phyloP scores from a whole-genome alignment of 2,797 vertebrate species.

The Gastrophryne carolinensis region DNA sequence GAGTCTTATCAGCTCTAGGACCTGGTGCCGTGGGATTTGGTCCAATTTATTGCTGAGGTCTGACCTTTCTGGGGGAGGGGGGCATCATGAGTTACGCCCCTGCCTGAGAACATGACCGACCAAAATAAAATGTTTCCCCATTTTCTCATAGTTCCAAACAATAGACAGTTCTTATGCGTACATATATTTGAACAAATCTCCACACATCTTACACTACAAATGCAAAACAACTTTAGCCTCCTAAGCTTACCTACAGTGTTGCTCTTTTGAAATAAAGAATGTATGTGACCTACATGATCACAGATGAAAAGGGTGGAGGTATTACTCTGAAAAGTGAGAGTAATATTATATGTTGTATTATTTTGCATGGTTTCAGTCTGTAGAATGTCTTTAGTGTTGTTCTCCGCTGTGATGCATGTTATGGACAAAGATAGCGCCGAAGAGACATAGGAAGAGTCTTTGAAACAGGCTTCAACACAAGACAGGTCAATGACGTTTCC shows the following conservation, averaged over 20 bases:
- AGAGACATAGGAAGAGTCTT: not conserved
- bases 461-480: constrained; percentile 1
- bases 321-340: not conserved
- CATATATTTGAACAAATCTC: too few relatives aligned
- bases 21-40: too few relatives aligned
- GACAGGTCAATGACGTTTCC: constrained; percentile 2
- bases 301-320: not conserved
- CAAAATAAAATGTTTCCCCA: too few relatives aligned
- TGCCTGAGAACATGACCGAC: too few relatives aligned
- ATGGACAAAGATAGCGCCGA: not conserved
- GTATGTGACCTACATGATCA: not conserved
- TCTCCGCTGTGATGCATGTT: not conserved
- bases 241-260: not conserved
- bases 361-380: constrained; percentile 2
- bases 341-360: not conserved
- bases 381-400: not conserved
- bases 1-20: too few relatives aligned
- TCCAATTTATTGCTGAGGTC: too few relatives aligned
- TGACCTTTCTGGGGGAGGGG: too few relatives aligned
- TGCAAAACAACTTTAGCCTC: too few relatives aligned
- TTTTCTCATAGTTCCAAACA: too few relatives aligned
- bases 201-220: too few relatives aligned
- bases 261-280: not conserved
- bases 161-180: too few relatives aligned
- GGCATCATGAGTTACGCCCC: too few relatives aligned